Percentiles rank a stretch among this genome's conserved stretches.
phyloP scores from a whole-genome alignment of 2,797 vertebrate genomes.

The Argentina silus region DNA sequence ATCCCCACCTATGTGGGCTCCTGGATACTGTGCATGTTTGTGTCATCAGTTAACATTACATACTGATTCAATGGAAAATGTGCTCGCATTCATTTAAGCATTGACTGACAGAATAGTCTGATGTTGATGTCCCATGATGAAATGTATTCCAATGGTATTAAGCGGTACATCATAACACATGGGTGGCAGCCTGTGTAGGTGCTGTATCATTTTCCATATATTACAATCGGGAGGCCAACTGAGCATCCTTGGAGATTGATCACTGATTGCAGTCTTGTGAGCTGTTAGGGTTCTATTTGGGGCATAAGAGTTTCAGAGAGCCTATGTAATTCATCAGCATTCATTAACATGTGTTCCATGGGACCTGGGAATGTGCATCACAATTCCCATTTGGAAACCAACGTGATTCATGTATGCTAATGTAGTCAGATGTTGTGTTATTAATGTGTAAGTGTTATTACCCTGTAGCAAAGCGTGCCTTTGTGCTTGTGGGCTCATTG shows the following conservation, averaged over 20 bases:
- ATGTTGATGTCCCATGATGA: neutral
- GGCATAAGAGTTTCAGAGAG: neutral
- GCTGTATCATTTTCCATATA: no score
- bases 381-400: conserved; percentile 32
- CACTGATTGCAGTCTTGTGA: neutral
- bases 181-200: no score
- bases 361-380: conserved; percentile 13
- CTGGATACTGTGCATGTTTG: conserved; percentile 24
- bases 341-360: conserved; percentile 28
- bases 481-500: neutral
- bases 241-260: neutral
- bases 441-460: conserved; percentile 4
- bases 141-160: no score
- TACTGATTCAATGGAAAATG: neutral
- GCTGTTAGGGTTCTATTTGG: neutral
- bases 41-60: neutral
- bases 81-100: neutral
- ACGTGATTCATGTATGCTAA: conserved; percentile 43
- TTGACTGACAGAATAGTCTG: neutral
- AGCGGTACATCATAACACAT: no score
- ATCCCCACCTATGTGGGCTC: conserved; percentile 11
- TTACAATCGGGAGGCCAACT: no score
- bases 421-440: conserved; percentile 33
- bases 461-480: no score
- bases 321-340: conserved; percentile 21